Conservation (phyloP, 2,113 vertebrate genomes). For the Rhinolophus ferrumequinum region DNA sequence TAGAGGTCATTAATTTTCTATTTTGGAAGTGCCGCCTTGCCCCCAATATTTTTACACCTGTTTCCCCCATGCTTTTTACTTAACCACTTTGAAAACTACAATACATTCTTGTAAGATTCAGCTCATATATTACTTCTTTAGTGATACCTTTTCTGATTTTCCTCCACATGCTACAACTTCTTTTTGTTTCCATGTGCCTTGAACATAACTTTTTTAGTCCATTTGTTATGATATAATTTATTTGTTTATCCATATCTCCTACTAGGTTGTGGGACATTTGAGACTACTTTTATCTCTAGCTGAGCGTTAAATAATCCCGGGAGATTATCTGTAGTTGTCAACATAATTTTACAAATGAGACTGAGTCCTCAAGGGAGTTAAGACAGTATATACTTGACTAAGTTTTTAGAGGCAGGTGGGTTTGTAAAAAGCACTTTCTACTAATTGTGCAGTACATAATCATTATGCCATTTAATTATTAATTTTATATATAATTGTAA, state of each 20-base stretch:
- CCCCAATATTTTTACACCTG: background rate
- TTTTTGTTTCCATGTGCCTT: background rate
- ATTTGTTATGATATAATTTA: background rate
- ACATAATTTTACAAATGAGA: conserved; percentile 2
- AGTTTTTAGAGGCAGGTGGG: background rate
- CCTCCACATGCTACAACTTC: background rate
- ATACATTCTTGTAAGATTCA: background rate
- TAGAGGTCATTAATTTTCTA: background rate
- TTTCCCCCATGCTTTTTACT: background rate
- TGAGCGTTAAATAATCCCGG: background rate
- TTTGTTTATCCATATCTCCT: background rate
- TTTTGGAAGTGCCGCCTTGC: background rate
- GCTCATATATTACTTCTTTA: background rate
- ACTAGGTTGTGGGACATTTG: background rate
- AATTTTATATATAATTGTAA: background rate
- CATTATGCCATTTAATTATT: background rate
- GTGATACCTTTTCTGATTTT: background rate
- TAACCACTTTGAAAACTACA: background rate
- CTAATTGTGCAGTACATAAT: background rate
- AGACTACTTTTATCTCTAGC: background rate
- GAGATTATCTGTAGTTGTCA: background rate
- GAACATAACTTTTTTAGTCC: background rate
- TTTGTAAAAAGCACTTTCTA: background rate
- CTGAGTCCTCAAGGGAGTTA: background rate
- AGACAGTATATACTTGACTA: background rate